Conservation (phyloP, 2,888 invertebrate species). For the Chloroclystis v-ata region DNA sequence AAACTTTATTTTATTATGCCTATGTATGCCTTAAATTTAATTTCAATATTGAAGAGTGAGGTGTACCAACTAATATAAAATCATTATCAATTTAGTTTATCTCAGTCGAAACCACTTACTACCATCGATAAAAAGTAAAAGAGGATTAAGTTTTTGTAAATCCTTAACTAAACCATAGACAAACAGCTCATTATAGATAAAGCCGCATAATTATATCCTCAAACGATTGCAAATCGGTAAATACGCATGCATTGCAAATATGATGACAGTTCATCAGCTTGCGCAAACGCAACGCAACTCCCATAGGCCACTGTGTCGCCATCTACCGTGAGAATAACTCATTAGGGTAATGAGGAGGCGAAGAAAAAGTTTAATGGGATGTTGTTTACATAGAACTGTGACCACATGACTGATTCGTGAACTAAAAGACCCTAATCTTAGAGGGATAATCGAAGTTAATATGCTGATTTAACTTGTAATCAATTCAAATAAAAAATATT, state of each 20-base stretch:
- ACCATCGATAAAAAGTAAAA: too few species aligned
- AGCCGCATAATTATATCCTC: constrained; percentile 15
- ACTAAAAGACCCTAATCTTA: too few species aligned
- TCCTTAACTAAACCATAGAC: not conserved
- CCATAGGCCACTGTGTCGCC: constrained; percentile 14
- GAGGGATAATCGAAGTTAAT: too few species aligned
- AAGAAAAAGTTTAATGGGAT: constrained; percentile 4
- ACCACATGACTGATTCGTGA: not conserved
- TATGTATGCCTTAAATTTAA: too few species aligned
- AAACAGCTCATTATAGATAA: constrained; percentile 15
- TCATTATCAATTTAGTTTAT: too few species aligned
- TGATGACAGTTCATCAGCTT: constrained; percentile 26
- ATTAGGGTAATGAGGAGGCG: constrained; percentile 4
- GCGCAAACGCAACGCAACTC: constrained; percentile 20
- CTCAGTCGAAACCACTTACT: too few species aligned
- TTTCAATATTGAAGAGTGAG: too few species aligned
- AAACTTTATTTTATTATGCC: too few species aligned
- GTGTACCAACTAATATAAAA: too few species aligned
- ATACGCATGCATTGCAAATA: constrained; percentile 22
- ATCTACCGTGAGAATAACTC: constrained; percentile 12
- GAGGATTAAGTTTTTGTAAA: too few species aligned
- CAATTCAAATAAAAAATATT: too few species aligned
- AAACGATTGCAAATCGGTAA: constrained; percentile 27
- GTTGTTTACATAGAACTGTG: not conserved
- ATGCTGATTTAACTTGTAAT: too few species aligned